A percentile compares a stretch with the other conserved stretches of the same genome.
Evolutionary conservation across 2,888 invertebrate genomes (phyloP).

Genomic region (Lasioglossum oenotherae): DNA sequence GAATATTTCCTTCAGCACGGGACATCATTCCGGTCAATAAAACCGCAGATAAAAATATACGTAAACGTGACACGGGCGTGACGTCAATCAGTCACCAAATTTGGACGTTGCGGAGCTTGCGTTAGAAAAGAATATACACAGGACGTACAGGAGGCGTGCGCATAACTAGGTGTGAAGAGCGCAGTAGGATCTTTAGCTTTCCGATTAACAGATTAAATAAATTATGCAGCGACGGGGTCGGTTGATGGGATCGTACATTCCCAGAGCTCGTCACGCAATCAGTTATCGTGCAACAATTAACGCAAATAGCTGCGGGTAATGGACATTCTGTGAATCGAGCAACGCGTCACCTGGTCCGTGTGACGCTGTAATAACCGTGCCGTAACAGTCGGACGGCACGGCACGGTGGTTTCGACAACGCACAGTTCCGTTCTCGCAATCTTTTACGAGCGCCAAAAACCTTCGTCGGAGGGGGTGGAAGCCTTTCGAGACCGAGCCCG

Average conservation of each 20-base stretch:
- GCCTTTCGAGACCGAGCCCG: conserved; percentile 59
- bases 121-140: neutral
- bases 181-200: neutral
- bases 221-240: neutral
- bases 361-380: neutral
- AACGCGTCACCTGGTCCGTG: neutral
- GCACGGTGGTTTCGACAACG: neutral
- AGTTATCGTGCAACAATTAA: neutral
- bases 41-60: neutral
- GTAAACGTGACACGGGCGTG: neutral
- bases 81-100: neutral
- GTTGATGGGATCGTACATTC: neutral
- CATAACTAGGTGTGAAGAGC: neutral
- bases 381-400: neutral
- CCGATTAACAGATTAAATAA: neutral
- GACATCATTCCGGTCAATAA: neutral
- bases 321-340: neutral
- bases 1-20: neutral
- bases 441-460: conserved; percentile 55
- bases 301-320: neutral
- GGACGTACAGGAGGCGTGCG: neutral
- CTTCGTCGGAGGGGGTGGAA: conserved; percentile 52
- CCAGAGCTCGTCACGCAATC: neutral
- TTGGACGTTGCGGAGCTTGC: neutral
- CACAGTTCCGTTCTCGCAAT: conserved; percentile 45